phyloP scores from a whole-genome alignment of 2,113 vertebrate species.

The Montifringilla adamsi region DNA sequence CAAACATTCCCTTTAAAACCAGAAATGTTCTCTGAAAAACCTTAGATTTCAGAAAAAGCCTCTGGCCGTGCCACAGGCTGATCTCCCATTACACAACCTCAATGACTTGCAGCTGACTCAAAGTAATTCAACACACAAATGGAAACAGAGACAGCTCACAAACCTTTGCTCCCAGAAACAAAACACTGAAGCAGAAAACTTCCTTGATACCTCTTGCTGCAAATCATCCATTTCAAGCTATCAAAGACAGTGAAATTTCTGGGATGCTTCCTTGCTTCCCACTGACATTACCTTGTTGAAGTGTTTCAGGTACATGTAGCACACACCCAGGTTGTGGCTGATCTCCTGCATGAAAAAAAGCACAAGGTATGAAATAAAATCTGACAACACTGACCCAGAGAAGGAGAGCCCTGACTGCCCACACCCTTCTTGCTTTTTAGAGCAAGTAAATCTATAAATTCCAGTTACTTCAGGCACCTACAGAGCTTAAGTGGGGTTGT shows the following conservation, averaged over 20 bases:
- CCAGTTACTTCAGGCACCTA: not conserved
- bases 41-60: not conserved
- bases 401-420: not conserved
- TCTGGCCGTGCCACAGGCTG: not conserved
- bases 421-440: not conserved
- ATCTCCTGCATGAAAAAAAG: conserved; percentile 81
- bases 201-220: not conserved
- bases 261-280: not conserved
- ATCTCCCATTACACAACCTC: not conserved
- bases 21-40: not conserved
- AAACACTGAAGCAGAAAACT: not conserved
- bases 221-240: not conserved
- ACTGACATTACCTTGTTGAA: conserved; percentile 82
- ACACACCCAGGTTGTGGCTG: conserved; percentile 92
- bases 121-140: not conserved
- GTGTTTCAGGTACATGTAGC: conserved; percentile 93
- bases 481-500: not conserved
- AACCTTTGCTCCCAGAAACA: not conserved
- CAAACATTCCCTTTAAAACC: not conserved
- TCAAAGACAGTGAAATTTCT: not conserved
- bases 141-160: not conserved
- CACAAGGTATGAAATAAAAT: not conserved
- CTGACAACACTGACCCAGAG: not conserved
- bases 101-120: not conserved
- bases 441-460: not conserved